phyloP scores from a whole-genome alignment of 2,888 invertebrate genomes.

The Hyppa rectilinea region DNA sequence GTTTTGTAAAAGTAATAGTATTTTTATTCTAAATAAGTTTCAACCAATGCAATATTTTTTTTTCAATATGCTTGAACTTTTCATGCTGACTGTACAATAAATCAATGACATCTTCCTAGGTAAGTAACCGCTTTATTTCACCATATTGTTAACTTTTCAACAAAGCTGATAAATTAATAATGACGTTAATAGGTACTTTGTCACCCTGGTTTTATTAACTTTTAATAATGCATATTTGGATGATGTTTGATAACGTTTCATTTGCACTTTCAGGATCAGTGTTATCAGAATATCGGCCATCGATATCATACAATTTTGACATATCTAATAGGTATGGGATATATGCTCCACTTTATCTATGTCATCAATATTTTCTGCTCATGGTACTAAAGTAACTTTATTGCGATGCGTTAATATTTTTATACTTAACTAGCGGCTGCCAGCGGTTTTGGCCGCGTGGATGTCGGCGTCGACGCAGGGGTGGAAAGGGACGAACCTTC shows the following conservation, averaged over 20 bases:
- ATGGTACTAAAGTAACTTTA: too few species aligned
- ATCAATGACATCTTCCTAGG: neutral
- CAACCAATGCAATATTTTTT: neutral
- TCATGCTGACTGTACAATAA: neutral
- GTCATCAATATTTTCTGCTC: neutral
- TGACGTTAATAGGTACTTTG: too few species aligned
- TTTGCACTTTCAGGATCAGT: neutral
- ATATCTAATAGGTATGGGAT: neutral
- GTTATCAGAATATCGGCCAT: neutral
- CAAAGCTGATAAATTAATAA: too few species aligned
- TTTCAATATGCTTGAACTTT: neutral
- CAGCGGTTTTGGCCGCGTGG: too few species aligned
- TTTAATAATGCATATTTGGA: too few species aligned
- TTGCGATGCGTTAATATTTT: too few species aligned
- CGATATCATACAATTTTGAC: neutral
- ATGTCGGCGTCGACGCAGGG: too few species aligned
- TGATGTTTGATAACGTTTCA: neutral
- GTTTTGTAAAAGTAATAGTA: neutral
- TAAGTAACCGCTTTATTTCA: neutral
- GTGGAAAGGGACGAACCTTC: too few species aligned
- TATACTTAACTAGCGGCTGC: too few species aligned
- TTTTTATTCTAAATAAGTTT: neutral
- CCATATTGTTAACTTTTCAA: too few species aligned
- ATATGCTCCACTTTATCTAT: neutral
- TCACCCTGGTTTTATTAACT: too few species aligned